A percentile compares a stretch with the other conserved stretches of the same genome.
Conservation (phyloP, 2,888 invertebrate species). For the Bedellia somnulentella region DNA sequence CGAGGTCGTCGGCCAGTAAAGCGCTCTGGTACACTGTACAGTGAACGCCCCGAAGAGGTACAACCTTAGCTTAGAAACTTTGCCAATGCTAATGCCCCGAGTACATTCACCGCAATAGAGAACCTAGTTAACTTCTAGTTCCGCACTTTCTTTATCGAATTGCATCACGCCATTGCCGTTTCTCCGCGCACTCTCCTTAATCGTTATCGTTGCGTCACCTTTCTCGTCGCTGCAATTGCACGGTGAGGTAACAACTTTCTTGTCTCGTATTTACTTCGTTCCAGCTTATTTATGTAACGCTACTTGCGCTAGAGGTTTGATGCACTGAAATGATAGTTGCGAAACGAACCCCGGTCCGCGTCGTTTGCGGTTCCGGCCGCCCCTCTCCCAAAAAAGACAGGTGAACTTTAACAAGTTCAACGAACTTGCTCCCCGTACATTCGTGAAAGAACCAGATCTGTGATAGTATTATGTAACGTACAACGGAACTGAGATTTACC, state of each 20-base stretch:
- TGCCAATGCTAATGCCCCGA: slow-evolving; percentile 43
- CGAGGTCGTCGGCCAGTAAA: slow-evolving; percentile 34
- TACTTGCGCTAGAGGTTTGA: no score
- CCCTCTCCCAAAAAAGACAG: slow-evolving; percentile 37
- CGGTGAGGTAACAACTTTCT: no score
- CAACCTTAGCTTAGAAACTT: no score
- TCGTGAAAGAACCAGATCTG: slow-evolving; percentile 26
- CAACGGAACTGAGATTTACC: no score
- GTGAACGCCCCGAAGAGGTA: no score
- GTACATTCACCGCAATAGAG: slow-evolving; percentile 58
- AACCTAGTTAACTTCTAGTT: slow-evolving; percentile 55
- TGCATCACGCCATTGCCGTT: slow-evolving; percentile 47
- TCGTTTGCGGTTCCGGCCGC: slow-evolving; percentile 11
- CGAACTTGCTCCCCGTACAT: slow-evolving; percentile 39
- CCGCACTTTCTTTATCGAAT: slow-evolving; percentile 61
- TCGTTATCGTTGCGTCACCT: no score
- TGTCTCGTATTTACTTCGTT: no score
- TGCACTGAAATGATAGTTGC: no score
- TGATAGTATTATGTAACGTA: slow-evolving; percentile 46
- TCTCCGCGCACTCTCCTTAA: slow-evolving; percentile 52
- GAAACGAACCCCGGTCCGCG: slow-evolving; percentile 27
- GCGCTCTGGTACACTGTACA: slow-evolving; percentile 22
- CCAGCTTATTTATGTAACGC: no score
- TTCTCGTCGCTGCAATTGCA: no score
- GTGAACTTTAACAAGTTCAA: slow-evolving; percentile 54